Conservation (phyloP, 2,797 vertebrate species). For the Lacerta viridis region DNA sequence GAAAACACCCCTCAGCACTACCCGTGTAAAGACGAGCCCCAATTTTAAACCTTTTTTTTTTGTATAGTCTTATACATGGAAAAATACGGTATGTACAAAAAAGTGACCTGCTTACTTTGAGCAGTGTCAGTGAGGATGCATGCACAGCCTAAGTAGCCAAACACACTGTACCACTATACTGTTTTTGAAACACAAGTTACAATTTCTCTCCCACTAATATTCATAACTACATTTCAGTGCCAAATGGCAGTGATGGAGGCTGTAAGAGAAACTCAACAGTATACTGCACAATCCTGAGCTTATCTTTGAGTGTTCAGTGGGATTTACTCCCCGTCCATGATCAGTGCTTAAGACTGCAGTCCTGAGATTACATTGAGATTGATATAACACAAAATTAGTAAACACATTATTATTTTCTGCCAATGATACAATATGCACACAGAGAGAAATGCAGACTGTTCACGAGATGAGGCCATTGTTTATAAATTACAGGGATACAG, state of each 20-base stretch:
- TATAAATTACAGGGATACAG: neutral
- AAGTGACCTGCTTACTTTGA: neutral
- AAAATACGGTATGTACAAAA: neutral
- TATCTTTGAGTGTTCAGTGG: neutral
- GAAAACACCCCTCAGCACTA: too few species aligned
- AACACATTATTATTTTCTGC: neutral
- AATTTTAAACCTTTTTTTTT: too few species aligned
- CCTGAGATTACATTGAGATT: neutral
- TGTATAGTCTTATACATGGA: too few species aligned
- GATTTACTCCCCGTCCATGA: neutral
- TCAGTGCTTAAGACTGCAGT: neutral
- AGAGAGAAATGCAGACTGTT: neutral
- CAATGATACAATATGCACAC: neutral
- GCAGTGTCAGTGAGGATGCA: neutral
- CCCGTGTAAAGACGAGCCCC: too few species aligned
- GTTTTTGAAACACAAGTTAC: neutral
- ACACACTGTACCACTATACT: neutral
- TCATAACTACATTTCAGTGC: neutral
- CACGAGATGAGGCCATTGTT: neutral
- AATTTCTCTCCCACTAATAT: neutral
- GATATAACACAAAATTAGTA: neutral
- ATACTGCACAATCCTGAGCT: neutral
- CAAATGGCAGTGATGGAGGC: neutral
- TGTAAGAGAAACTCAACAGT: neutral
- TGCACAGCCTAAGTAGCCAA: neutral